Evolutionary conservation across 2,888 invertebrate species (phyloP).

Genomic region (Thyatira batis): DNA sequence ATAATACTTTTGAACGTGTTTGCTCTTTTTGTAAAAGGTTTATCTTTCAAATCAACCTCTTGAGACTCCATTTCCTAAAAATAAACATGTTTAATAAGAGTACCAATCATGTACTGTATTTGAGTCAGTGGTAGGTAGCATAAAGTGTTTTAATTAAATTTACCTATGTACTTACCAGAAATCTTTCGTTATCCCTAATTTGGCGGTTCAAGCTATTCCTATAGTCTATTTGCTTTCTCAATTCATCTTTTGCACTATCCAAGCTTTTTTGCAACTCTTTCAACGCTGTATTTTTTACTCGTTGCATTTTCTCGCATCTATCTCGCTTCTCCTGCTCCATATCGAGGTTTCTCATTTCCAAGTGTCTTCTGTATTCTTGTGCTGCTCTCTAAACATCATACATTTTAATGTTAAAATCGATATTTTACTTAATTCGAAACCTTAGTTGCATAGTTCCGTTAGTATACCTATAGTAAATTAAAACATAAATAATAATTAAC

Average conservation of each 20-base stretch:
- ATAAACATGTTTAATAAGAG: neutral
- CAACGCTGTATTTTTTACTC: slow-evolving; percentile 55
- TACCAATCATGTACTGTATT: no score
- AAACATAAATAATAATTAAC: no score
- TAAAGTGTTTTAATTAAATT: no score
- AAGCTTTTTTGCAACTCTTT: slow-evolving; percentile 53
- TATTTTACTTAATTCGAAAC: no score
- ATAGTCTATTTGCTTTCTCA: slow-evolving; percentile 60
- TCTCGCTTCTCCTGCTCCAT: slow-evolving; percentile 45
- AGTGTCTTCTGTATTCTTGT: slow-evolving; percentile 56
- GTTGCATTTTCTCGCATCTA: slow-evolving; percentile 49
- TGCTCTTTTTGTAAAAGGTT: slow-evolving; percentile 62
- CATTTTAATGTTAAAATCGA: no score
- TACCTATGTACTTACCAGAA: no score
- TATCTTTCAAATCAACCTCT: slow-evolving; percentile 52
- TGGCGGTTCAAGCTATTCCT: slow-evolving; percentile 56
- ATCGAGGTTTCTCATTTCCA: slow-evolving; percentile 47
- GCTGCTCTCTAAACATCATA: slow-evolving; percentile 61
- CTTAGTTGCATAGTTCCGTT: no score
- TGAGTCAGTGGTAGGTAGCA: no score
- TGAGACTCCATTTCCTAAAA: slow-evolving; percentile 55
- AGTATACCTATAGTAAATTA: no score
- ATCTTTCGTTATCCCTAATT: slow-evolving; percentile 57
- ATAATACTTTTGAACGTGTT: slow-evolving; percentile 63
- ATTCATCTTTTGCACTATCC: slow-evolving; percentile 54